Percentiles rank a stretch among this genome's conserved stretches.
Evolutionary conservation across 2,888 invertebrate genomes (phyloP).

Genomic region (Lysandra coridon): DNA sequence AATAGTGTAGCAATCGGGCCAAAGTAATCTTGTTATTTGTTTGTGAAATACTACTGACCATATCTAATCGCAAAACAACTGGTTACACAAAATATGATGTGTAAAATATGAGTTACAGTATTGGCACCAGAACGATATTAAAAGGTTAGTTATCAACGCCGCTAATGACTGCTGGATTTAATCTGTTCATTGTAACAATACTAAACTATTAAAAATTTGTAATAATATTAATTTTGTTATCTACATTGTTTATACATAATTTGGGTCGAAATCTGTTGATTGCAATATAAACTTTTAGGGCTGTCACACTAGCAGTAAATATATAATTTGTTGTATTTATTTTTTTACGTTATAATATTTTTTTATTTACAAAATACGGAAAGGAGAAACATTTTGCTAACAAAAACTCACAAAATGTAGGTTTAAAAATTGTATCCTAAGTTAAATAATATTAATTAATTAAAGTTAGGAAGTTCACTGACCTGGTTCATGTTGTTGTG

Average conservation of each 20-base stretch:
- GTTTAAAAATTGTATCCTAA: too few species aligned
- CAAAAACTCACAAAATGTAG: too few species aligned
- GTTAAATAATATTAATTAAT: too few species aligned
- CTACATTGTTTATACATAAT: background rate
- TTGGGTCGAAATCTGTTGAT: background rate
- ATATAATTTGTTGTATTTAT: background rate
- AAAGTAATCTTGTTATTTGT: background rate
- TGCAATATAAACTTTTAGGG: background rate
- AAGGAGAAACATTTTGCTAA: background rate
- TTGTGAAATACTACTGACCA: background rate
- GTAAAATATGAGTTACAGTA: background rate
- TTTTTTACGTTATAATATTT: background rate
- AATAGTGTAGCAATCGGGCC: background rate
- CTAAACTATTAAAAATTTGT: background rate
- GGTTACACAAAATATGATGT: background rate
- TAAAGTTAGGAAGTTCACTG: constrained; percentile 42
- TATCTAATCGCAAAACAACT: constrained; percentile 7
- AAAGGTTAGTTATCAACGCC: background rate
- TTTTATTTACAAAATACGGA: too few species aligned
- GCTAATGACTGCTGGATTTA: background rate
- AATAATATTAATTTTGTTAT: background rate
- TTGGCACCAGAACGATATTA: background rate
- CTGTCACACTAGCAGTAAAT: background rate
- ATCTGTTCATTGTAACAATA: background rate
- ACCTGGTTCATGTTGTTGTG: constrained; percentile 87